Evolutionary conservation across 1,140 invertebrate genomes (phyloP).

Genomic region (Cherax quadricarinatus): DNA sequence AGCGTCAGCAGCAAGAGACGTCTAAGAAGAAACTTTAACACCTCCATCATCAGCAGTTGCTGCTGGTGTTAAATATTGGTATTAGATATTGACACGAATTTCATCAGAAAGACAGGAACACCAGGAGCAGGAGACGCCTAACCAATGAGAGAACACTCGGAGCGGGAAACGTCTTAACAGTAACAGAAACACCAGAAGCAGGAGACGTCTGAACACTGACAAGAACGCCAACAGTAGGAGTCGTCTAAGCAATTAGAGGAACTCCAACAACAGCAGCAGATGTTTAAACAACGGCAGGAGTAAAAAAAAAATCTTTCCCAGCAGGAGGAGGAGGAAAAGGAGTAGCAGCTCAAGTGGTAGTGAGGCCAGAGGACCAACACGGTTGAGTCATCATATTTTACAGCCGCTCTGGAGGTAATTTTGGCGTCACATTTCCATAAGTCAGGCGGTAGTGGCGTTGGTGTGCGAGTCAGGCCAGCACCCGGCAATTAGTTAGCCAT

Average conservation of each 20-base stretch:
- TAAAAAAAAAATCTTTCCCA: background rate
- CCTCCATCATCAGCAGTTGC: no score
- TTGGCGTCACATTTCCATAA: constrained; percentile 58
- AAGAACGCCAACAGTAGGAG: background rate
- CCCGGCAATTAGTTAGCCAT: constrained; percentile 57
- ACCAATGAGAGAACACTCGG: no score
- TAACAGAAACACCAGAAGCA: background rate
- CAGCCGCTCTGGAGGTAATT: constrained; percentile 42
- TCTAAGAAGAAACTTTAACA: no score
- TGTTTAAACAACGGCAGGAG: background rate
- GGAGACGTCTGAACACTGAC: no score
- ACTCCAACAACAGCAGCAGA: background rate
- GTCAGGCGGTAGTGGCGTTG: constrained; percentile 40
- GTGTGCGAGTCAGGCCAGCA: constrained; percentile 29
- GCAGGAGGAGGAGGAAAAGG: background rate
- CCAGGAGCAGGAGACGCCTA: no score
- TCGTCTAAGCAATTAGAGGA: background rate
- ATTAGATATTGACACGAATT: no score
- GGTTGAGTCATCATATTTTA: constrained; percentile 46
- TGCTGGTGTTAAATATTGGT: no score
- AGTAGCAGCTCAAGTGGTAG: background rate
- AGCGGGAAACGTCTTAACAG: no score
- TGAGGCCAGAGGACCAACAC: constrained; percentile 21
- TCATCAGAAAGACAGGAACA: no score
- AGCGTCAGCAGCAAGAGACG: no score